A percentile compares a stretch with the other conserved stretches of the same genome.
These are phyloP conservation scores for Magallana nippona DNA, from an alignment of 2,888 invertebrate species.

Conservation along the genomic window DNA sequence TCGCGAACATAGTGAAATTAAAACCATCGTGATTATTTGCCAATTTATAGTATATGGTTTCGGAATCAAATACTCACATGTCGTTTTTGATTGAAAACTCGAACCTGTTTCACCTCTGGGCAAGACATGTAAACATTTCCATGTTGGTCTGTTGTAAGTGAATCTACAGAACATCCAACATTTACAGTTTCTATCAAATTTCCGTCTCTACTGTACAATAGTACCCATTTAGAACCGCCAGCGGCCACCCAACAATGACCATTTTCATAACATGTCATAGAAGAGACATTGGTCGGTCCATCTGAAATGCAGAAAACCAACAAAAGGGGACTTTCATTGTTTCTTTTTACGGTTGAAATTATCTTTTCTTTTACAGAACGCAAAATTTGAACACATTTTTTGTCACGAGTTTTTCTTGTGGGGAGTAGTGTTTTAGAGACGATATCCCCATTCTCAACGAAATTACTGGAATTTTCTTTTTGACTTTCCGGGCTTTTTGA, in stretches of 20 bases:
- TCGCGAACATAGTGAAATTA: too few relatives aligned
- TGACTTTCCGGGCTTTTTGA: background rate
- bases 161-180: background rate
- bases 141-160: background rate
- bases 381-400: background rate
- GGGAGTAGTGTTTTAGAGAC: background rate
- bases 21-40: too few relatives aligned
- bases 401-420: background rate
- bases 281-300: background rate
- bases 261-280: background rate
- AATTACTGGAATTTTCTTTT: background rate
- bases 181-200: background rate
- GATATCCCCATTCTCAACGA: background rate
- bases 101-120: conserved; percentile 5
- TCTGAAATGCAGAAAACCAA: background rate
- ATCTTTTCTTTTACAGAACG: background rate
- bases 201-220: background rate
- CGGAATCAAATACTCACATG: background rate
- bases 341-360: background rate
- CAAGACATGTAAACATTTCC: conserved; percentile 14
- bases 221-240: background rate
- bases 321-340: background rate
- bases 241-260: conserved; percentile 9
- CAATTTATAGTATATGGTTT: too few relatives aligned
- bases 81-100: background rate